These are phyloP conservation scores for Asteroscopus sphinx DNA, from an alignment of 2,888 invertebrate species.

Conservation along the genomic window DNA sequence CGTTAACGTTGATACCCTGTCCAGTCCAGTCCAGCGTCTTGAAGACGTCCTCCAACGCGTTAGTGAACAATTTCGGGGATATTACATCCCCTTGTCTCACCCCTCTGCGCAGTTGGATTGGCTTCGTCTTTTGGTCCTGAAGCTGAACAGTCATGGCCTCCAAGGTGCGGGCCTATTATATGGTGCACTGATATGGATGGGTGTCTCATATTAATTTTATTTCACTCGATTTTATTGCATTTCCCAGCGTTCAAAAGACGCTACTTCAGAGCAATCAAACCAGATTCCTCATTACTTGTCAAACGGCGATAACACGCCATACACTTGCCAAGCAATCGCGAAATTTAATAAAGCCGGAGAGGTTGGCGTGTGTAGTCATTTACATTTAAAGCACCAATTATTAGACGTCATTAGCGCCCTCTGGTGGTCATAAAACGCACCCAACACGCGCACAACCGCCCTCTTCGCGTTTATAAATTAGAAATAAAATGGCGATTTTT, in stretches of 20 bases:
- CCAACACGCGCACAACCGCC: conserved; percentile 77
- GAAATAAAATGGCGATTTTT: conserved; percentile 84
- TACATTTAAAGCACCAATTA: conserved; percentile 90
- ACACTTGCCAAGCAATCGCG: conserved; percentile 67
- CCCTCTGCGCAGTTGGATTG: no score
- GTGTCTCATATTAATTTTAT: no score
- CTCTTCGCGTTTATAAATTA: conserved; percentile 84
- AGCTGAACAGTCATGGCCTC: no score
- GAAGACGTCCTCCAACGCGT: no score
- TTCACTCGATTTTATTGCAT: not conserved
- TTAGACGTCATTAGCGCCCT: conserved; percentile 89
- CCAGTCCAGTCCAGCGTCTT: no score
- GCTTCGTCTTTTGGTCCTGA: no score
- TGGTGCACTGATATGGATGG: no score
- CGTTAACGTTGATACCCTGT: no score
- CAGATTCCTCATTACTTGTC: conserved; percentile 47
- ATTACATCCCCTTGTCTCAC: no score
- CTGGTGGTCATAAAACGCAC: conserved; percentile 87
- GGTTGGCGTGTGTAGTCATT: conserved; percentile 85
- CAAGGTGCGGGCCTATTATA: no score
- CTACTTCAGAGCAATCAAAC: conserved; percentile 30
- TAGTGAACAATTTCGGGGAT: no score
- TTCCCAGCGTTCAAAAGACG: conserved; percentile 19
- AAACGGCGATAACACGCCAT: conserved; percentile 51
- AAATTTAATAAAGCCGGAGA: conserved; percentile 85